Evolutionary conservation across 1,140 invertebrate species (phyloP), one percentile per base, ranked within the genome.

Genomic region (Calephelis virginiensis): DNA sequence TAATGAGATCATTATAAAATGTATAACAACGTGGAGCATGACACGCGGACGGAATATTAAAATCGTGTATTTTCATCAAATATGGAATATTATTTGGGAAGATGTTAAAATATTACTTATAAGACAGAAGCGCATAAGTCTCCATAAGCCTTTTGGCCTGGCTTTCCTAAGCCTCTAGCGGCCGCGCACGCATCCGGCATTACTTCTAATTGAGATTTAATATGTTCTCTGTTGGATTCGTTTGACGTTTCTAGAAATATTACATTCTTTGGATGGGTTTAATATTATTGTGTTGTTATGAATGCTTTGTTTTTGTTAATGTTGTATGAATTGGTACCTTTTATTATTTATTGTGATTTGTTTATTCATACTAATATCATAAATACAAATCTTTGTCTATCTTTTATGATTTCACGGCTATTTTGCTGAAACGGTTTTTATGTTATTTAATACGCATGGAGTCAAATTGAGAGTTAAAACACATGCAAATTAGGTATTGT

Each of bases 161-260:
- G 73, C 69, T 64, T 64, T 74, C 65, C 73, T 83, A 86, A 85
- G 82, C 84, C 72, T 68, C 59, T 59, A 69, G 73, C 75, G 73
- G 71, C 75, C 80, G 77, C 77, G 78, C 85, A 89, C 86, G 86
- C 86, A 89, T 81, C 78, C 81, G 82, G 86, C 82, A 87, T 89
- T 89, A 89, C 78, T 78, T 80, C 83, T 89, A 89, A 89, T 89
- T 89, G 86, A 83, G 86, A 89, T 89, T 89, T 89, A 89, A 89
- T 85, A 82, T 74, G 65, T 68, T 75, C 74, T 74, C 72, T 71
- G 71, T 47, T 73, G 75, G 78, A 80, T 82, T 80, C 75, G 67
- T 74, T 81, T 78, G 78, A 85, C 85, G 76, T 82, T 81, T 82
- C 78, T 80, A 85, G 80, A 80, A 77, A 72, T 67, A 72, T 68